Percentiles rank a stretch among this genome's conserved stretches.
Conservation (phyloP, 2,797 vertebrate species). For the Poecilia velifera region DNA sequence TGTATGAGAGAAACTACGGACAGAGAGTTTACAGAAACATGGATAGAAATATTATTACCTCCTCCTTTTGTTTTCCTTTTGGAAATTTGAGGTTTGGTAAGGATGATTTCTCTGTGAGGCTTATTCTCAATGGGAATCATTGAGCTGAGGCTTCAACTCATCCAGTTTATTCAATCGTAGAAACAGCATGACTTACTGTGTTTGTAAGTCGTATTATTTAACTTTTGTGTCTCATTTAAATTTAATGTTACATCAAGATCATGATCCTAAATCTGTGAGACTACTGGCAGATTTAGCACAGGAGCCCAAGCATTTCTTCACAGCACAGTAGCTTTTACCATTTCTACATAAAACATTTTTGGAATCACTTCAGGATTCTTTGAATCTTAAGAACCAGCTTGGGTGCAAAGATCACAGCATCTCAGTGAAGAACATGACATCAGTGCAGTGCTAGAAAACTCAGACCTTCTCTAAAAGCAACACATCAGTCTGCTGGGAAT, state of each 20-base stretch:
- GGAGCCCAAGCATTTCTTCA: too few relatives aligned
- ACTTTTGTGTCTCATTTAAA: neutral
- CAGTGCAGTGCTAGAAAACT: neutral
- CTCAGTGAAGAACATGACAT: neutral
- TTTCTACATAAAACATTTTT: neutral
- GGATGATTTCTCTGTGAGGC: neutral
- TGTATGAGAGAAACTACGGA: too few relatives aligned
- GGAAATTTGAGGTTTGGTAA: neutral
- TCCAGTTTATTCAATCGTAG: neutral
- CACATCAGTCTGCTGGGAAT: neutral
- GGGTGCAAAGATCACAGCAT: neutral
- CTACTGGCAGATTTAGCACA: neutral
- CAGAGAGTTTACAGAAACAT: too few relatives aligned
- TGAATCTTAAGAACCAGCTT: neutral
- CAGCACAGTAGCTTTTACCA: neutral
- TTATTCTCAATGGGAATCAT: neutral
- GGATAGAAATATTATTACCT: neutral
- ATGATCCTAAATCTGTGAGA: neutral
- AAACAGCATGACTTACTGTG: neutral
- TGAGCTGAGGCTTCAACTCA: neutral
- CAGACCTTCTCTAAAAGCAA: neutral
- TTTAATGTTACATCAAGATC: neutral
- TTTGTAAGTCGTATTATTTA: neutral
- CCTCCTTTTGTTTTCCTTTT: neutral
- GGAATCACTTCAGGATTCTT: neutral